Evolutionary conservation across 2,113 vertebrate species (phyloP).

Genomic region (Serilophus lunatus): DNA sequence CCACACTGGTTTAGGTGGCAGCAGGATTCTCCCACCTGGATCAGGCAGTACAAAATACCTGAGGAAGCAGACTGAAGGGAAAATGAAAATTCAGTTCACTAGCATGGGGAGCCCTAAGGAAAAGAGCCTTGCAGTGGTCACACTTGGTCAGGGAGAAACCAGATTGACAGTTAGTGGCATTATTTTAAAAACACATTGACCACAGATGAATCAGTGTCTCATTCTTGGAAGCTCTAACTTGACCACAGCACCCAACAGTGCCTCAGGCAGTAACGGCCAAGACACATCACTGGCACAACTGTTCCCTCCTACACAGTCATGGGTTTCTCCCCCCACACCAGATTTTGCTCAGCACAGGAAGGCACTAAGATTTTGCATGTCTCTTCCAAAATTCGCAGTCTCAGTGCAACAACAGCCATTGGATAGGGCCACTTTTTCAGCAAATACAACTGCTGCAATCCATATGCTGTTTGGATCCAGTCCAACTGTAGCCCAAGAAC

Average conservation of each 20-base stretch:
- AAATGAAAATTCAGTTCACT: background rate
- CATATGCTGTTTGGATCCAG: rapidly evolving
- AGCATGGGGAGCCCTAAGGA: background rate
- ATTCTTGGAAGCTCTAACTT: background rate
- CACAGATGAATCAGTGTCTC: slow-evolving; percentile 33
- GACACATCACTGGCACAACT: background rate
- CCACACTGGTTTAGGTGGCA: background rate
- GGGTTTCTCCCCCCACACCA: background rate
- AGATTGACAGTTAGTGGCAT: background rate
- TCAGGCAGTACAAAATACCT: background rate
- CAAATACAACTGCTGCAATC: background rate
- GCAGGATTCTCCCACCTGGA: background rate
- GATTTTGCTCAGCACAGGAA: background rate
- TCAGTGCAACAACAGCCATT: background rate
- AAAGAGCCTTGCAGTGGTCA: background rate
- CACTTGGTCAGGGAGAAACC: background rate
- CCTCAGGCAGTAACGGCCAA: background rate
- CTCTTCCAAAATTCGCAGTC: background rate
- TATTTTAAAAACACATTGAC: slow-evolving; percentile 4
- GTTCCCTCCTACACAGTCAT: background rate
- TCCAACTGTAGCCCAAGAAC: background rate
- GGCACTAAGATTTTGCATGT: background rate
- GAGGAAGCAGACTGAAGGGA: background rate
- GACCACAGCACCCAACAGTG: background rate
- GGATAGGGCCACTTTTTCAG: background rate